A percentile compares a stretch with the other conserved stretches of the same genome.
Conservation (phyloP, 2,888 invertebrate genomes). For the Spilarctia lutea region DNA sequence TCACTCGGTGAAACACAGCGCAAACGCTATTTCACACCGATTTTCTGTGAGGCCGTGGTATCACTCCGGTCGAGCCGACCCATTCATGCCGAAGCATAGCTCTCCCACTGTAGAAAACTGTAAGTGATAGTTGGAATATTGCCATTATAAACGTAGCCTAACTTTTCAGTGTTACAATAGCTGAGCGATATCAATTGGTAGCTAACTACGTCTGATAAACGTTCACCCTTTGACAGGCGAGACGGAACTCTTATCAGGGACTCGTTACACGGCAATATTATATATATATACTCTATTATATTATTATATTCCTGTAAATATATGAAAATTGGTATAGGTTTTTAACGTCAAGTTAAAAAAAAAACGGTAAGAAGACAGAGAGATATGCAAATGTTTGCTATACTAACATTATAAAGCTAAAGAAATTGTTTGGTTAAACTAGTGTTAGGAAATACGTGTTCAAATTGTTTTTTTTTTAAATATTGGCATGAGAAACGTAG, state of each 20-base stretch:
- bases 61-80: no score
- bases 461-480: not conserved
- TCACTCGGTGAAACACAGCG: no score
- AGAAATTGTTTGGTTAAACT: not conserved
- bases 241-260: constrained; percentile 51
- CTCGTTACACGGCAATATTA: constrained; percentile 52
- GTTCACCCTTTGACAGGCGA: constrained; percentile 56
- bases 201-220: constrained; percentile 56
- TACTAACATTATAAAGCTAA: not conserved
- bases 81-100: no score
- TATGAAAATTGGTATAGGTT: not conserved
- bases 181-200: constrained; percentile 50
- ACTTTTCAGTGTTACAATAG: constrained; percentile 40
- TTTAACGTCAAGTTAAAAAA: not conserved
- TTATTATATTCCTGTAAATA: not conserved
- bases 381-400: not conserved
- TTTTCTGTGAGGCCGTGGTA: no score
- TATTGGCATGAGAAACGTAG: not conserved
- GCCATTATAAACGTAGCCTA: constrained; percentile 27
- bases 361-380: not conserved
- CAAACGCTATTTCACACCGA: no score
- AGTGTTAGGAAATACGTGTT: not conserved
- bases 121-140: not conserved
- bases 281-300: constrained; percentile 30
- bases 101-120: no score